Evolutionary conservation across 23 tunicate genomes (phyloP), one percentile per base, ranked within the genome.

Genomic region (Trididemnum clinides): DNA sequence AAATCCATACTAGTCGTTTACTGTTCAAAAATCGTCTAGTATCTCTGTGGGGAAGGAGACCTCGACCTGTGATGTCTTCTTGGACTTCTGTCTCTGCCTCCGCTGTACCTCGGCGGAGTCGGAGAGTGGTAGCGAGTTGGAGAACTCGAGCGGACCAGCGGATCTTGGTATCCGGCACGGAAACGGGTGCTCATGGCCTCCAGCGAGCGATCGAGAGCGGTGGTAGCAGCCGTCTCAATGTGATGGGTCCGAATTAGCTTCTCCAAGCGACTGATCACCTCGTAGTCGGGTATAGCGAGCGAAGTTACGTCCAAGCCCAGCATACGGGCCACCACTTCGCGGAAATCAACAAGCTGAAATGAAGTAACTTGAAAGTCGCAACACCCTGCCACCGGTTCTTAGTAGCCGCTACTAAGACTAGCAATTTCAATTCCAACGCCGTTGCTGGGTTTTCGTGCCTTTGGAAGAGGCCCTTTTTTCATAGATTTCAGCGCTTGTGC

Each of bases 261-360:
- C 77, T 95, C 99, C 6, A 95, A 81, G 29, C 95, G 77, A 0
- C 87, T 76, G 27, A 95, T 84, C 0, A 95, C 83, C 86, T 95
- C 99, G 63, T 90, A 95, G 63, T 95, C 99, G 2, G 99, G 99
- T 0, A 95, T 90, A 21, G 99, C 90, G 0, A 95, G 82, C 0
- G 89, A 70, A 25, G 99, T 85, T 65, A 95, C 99, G 63, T 95
- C 95, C 18, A 95, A 82, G 0, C 93, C 92, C 58, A 95, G 82
- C 99, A 95, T 95, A 22, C 95, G 86, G 59, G 99, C 99, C 18
- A 95, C 92, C 50, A 95, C 99, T 32, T 87, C 95, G 7, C 99
- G 95, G 91, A 95, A 95, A 64, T 95, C 99, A 29, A 95, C 92
- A 28, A 95, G 85, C 99, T 95, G 81, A 65, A 35, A 50, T 31